Conservation (phyloP, 64 coral and sea anemone species). For the Montipora sp. region DNA sequence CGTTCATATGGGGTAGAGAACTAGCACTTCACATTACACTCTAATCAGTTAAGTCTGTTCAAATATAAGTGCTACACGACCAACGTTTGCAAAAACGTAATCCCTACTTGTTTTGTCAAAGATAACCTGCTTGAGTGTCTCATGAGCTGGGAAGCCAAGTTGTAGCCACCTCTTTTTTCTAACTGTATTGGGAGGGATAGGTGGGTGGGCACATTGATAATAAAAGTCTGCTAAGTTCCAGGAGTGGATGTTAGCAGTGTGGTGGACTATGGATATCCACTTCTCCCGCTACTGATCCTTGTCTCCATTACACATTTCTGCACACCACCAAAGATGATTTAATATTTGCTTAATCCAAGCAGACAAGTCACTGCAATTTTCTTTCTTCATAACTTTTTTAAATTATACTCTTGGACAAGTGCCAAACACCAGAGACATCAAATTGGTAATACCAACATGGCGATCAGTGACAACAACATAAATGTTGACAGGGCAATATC, state of each 20-base stretch:
- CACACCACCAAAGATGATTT: no score
- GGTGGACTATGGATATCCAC: constrained; percentile 55
- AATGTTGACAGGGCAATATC: background rate
- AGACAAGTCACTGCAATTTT: background rate
- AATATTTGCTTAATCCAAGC: no score
- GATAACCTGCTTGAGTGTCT: no score
- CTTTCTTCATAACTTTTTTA: background rate
- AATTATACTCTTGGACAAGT: constrained; percentile 35
- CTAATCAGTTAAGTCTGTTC: no score
- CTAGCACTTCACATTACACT: no score
- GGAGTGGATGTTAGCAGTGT: constrained; percentile 34
- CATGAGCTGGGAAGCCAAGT: no score
- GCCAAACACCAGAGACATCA: constrained; percentile 10
- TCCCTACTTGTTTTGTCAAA: no score
- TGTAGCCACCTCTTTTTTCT: no score
- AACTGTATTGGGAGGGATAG: no score
- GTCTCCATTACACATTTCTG: background rate
- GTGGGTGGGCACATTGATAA: background rate
- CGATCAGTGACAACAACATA: background rate
- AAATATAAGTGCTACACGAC: no score
- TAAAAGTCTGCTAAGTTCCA: background rate
- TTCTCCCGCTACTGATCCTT: background rate
- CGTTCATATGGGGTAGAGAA: no score
- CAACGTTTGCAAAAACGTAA: no score
- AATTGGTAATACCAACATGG: background rate